Percentiles rank a stretch among this genome's conserved stretches.
phyloP scores from a whole-genome alignment of 2,113 vertebrate species.

The Apeltes quadracus region DNA sequence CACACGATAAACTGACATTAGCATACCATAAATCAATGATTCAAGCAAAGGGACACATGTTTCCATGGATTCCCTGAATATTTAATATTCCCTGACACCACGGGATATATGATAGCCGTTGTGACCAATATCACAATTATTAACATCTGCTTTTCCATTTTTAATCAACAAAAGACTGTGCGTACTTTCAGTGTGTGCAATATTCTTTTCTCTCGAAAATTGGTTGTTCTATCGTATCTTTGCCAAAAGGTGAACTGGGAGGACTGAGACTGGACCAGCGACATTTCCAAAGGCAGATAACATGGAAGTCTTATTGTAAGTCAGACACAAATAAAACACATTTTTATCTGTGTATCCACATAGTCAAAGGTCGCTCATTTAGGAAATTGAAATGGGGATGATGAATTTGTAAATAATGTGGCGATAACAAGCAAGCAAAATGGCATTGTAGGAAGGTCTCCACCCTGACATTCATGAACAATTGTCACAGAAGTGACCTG shows the following conservation, averaged over 20 bases:
- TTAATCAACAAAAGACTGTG: conserved; percentile 13
- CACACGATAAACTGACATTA: neutral
- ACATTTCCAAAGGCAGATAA: conserved; percentile 82
- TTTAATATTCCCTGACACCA: conserved; percentile 7
- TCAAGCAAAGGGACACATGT: neutral
- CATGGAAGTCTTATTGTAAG: conserved; percentile 62
- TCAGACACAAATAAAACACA: conserved; percentile 62
- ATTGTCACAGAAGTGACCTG: conserved; percentile 26
- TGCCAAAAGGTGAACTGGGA: conserved; percentile 54
- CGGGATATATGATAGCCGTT: conserved; percentile 1
- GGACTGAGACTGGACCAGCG: conserved; percentile 59
- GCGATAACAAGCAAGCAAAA: conserved; percentile 67
- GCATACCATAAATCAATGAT: neutral
- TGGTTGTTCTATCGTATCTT: conserved; percentile 16
- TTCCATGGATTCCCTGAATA: conserved; percentile 3
- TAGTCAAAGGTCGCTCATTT: conserved; percentile 76
- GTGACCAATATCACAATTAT: neutral
- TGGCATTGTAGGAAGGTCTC: conserved; percentile 74
- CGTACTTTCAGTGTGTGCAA: conserved; percentile 9
- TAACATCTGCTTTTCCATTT: conserved; percentile 13
- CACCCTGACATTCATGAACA: conserved; percentile 52
- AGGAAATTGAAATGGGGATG: conserved; percentile 69
- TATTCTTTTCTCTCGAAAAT: conserved; percentile 42
- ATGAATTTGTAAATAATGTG: conserved; percentile 77
- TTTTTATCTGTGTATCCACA: conserved; percentile 65